These are phyloP conservation scores for Lontra canadensis DNA, from an alignment of 2,113 vertebrate genomes.

Conservation along the genomic window DNA sequence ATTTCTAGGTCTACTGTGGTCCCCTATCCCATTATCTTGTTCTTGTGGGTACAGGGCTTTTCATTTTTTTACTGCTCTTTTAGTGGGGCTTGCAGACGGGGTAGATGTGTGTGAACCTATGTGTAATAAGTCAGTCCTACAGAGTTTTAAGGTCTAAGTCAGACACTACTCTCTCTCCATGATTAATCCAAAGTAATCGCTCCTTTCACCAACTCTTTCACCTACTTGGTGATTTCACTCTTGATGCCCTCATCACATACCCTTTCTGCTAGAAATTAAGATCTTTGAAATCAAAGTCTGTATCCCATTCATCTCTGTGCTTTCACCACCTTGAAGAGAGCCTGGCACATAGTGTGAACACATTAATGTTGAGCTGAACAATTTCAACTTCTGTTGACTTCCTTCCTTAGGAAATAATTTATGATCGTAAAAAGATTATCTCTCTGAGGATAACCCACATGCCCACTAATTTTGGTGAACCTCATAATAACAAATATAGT, in stretches of 20 bases:
- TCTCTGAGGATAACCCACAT: background rate
- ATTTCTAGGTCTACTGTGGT: background rate
- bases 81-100: background rate
- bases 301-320: background rate
- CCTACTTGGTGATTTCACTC: background rate
- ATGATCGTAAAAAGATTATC: background rate
- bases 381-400: background rate
- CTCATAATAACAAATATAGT: background rate
- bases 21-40: background rate
- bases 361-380: background rate
- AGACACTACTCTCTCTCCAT: background rate
- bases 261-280: background rate
- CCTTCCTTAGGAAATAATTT: background rate
- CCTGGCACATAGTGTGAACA: background rate
- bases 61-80: slow-evolving; percentile 11
- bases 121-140: background rate
- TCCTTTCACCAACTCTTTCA: background rate
- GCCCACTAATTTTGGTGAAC: background rate
- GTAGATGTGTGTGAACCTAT: background rate
- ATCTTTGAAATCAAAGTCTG: background rate
- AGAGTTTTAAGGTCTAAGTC: background rate
- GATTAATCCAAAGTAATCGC: background rate
- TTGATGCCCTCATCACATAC: background rate
- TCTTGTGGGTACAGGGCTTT: background rate
- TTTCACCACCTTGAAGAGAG: background rate